These are phyloP conservation scores for Eupeodes corollae DNA, from an alignment of 1,140 invertebrate genomes.

Conservation along the genomic window DNA sequence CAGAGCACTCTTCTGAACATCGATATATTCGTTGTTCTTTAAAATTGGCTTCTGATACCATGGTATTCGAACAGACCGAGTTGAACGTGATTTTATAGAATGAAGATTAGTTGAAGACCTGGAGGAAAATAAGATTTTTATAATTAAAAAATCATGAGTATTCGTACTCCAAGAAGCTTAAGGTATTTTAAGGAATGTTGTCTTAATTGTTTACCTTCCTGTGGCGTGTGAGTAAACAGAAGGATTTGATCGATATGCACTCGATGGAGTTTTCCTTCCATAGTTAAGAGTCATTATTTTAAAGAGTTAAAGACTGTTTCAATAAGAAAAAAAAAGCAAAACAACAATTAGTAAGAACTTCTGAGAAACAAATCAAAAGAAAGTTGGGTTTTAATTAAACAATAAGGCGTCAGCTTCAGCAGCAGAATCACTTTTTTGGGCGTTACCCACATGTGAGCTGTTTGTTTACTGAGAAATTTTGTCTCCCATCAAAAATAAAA, in stretches of 20 bases:
- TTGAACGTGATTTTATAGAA: conserved; percentile 66
- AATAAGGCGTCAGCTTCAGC: too few species aligned
- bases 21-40: conserved; percentile 61
- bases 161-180: background rate
- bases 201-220: conserved; percentile 41
- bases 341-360: too few species aligned
- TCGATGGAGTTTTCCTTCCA: conserved; percentile 53
- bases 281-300: conserved; percentile 39
- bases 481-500: too few species aligned
- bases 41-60: conserved; percentile 76
- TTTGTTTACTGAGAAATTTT: too few species aligned
- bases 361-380: too few species aligned
- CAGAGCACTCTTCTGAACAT: conserved; percentile 67
- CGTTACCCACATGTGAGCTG: too few species aligned
- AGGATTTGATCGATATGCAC: conserved; percentile 62
- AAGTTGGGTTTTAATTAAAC: too few species aligned
- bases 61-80: conserved; percentile 64
- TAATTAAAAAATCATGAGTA: too few species aligned
- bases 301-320: too few species aligned
- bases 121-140: conserved; percentile 20
- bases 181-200: background rate
- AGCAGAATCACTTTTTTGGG: too few species aligned
- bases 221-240: conserved; percentile 78
- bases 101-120: conserved; percentile 67
- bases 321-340: too few species aligned